Conservation (phyloP, 35 echinoderm and acorn worm species). For the Holothuria glaberrima region DNA sequence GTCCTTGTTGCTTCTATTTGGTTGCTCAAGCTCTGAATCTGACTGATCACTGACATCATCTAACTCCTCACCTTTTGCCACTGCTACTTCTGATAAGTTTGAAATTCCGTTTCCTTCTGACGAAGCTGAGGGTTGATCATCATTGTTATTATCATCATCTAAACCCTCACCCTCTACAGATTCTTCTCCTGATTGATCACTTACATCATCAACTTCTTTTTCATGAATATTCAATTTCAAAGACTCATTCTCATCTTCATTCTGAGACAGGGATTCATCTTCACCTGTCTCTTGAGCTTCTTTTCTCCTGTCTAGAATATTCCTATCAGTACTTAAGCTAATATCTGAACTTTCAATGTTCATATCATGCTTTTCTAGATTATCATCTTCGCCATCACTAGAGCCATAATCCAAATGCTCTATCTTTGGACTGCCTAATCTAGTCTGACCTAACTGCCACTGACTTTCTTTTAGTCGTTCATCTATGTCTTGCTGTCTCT, state of each 20-base stretch:
- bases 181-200: slow-evolving; percentile 49
- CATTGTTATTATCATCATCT: background rate
- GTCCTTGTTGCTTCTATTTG: background rate
- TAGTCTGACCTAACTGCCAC: background rate
- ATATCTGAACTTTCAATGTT: slow-evolving; percentile 13
- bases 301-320: slow-evolving; percentile 39
- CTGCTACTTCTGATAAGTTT: background rate
- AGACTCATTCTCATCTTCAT: background rate
- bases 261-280: slow-evolving; percentile 21
- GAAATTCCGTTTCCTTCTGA: slow-evolving; percentile 7
- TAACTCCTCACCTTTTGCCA: slow-evolving; percentile 16
- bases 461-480: background rate
- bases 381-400: slow-evolving; percentile 37
- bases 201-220: slow-evolving; percentile 42
- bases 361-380: background rate
- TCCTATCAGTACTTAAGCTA: background rate
- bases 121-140: background rate
- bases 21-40: slow-evolving; percentile 8
- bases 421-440: slow-evolving; percentile 21
- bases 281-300: background rate
- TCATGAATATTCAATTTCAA: slow-evolving; percentile 2
- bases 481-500: background rate
- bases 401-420: slow-evolving; percentile 63
- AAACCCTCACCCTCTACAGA: background rate
- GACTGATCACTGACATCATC: slow-evolving; percentile 50